Evolutionary conservation across 2,888 invertebrate species (phyloP).

Genomic region (Heliconius erato): DNA sequence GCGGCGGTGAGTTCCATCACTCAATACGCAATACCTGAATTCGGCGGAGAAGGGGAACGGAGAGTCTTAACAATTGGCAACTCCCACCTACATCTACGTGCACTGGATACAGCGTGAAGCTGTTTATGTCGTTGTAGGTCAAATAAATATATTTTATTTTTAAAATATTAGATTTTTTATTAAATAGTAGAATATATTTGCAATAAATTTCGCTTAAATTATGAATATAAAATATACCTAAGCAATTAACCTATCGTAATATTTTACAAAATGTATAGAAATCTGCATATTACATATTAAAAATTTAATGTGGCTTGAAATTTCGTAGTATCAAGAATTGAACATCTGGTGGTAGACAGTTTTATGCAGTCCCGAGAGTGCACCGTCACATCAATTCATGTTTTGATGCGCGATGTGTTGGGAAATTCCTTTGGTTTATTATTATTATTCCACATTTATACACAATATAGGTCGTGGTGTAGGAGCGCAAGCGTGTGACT

Average conservation of each 20-base stretch:
- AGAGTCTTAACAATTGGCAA: too few relatives aligned
- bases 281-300: neutral
- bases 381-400: constrained; percentile 20
- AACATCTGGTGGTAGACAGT: constrained; percentile 25
- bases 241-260: neutral
- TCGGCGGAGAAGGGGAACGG: too few relatives aligned
- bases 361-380: constrained; percentile 24
- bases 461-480: too few relatives aligned
- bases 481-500: too few relatives aligned
- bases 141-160: neutral
- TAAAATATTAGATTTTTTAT: too few relatives aligned
- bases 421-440: constrained; percentile 1
- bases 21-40: too few relatives aligned
- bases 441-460: neutral
- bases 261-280: neutral
- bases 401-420: constrained; percentile 16
- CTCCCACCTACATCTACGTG: too few relatives aligned
- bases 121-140: too few relatives aligned
- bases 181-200: neutral
- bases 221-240: neutral
- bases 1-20: too few relatives aligned
- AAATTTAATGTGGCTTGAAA: neutral
- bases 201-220: neutral
- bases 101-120: too few relatives aligned
- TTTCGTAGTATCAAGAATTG: constrained; percentile 16